phyloP scores from a whole-genome alignment of 2,888 invertebrate genomes.

The Eristalis intricaria region DNA sequence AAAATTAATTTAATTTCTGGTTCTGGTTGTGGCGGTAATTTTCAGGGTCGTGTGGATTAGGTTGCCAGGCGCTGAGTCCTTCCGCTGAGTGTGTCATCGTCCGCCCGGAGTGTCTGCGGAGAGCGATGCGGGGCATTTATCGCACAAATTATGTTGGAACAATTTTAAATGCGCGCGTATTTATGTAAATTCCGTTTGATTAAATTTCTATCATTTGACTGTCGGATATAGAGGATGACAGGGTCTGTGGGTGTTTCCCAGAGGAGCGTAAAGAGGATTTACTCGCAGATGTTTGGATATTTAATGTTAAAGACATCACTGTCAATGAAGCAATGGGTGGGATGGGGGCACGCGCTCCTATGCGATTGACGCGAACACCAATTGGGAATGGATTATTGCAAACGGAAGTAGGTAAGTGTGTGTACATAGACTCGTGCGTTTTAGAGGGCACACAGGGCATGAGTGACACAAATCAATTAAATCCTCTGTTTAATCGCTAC shows the following conservation, averaged over 20 bases:
- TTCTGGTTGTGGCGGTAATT: constrained; percentile 48
- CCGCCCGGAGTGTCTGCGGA: background rate
- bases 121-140: constrained; percentile 28
- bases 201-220: constrained; percentile 52
- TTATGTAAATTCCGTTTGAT: constrained; percentile 57
- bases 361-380: constrained; percentile 25
- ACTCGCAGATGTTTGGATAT: constrained; percentile 26
- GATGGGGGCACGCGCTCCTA: background rate
- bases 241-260: constrained; percentile 4
- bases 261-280: constrained; percentile 22
- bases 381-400: constrained; percentile 27
- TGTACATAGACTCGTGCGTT: background rate
- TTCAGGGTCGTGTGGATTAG: constrained; percentile 43
- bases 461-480: constrained; percentile 11
- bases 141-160: constrained; percentile 36
- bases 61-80: constrained; percentile 27
- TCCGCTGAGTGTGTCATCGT: background rate
- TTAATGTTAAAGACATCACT: constrained; percentile 30
- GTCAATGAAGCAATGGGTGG: constrained; percentile 12
- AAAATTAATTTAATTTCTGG: constrained; percentile 56
- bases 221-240: constrained; percentile 12
- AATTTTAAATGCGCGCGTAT: constrained; percentile 42
- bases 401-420: constrained; percentile 36
- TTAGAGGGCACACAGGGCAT: constrained; percentile 3
- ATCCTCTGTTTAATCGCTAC: constrained; percentile 10